These are phyloP conservation scores for Phoronis australis DNA, from an alignment of 2,888 invertebrate species.

Conservation along the genomic window DNA sequence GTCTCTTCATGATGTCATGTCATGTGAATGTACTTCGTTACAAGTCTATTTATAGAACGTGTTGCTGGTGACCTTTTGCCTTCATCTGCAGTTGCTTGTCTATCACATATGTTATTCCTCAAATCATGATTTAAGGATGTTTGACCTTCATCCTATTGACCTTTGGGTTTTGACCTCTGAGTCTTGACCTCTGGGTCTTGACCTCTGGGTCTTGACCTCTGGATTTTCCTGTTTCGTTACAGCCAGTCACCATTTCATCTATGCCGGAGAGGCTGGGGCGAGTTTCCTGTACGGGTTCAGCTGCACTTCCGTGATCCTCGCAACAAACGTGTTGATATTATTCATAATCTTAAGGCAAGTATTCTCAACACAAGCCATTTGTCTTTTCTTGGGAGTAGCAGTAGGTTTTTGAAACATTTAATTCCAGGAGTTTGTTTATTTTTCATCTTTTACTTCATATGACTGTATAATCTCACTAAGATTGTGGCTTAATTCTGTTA, in stretches of 20 bases:
- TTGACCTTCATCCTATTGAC: no score
- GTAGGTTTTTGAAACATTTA: no score
- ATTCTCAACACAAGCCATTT: no score
- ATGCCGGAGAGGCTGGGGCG: conserved; percentile 84
- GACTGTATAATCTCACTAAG: no score
- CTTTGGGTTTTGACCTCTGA: not conserved
- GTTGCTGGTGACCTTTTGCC: no score
- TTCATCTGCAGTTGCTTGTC: no score
- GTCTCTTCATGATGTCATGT: no score
- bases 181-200: not conserved
- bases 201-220: not conserved
- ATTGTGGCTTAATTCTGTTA: not conserved
- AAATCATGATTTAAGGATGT: no score
- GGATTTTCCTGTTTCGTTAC: conserved; percentile 27
- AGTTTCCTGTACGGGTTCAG: conserved; percentile 78
- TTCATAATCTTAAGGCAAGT: conserved; percentile 60
- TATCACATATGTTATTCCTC: no score
- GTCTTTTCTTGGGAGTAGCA: not conserved
- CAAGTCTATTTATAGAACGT: no score
- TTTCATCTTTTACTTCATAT: conserved; percentile 1
- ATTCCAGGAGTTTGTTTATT: no score
- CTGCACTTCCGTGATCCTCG: conserved; percentile 68
- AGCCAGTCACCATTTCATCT: conserved; percentile 78
- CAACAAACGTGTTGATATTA: conserved; percentile 73
- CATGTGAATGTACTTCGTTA: no score